Conservation (phyloP, 2,797 vertebrate species). For the Sebastes flavidus region DNA sequence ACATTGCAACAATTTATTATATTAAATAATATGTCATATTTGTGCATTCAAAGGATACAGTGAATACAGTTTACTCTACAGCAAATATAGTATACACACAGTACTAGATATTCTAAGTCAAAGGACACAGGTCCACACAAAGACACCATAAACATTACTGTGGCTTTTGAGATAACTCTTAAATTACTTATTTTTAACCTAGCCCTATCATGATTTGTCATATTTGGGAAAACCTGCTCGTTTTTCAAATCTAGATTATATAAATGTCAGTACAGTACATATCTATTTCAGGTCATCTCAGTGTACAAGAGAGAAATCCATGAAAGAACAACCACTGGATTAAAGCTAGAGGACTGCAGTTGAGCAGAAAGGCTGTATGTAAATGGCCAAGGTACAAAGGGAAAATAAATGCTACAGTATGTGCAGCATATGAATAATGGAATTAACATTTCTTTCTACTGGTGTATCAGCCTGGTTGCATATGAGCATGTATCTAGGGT, state of each 20-base stretch:
- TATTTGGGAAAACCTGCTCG: neutral
- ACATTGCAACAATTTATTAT: neutral
- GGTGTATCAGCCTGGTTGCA: conserved; percentile 4
- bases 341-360: neutral
- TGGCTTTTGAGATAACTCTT: neutral
- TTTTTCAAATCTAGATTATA: neutral
- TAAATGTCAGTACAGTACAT: neutral
- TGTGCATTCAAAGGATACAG: neutral
- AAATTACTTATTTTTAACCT: neutral
- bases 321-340: neutral
- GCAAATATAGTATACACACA: neutral
- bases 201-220: neutral
- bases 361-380: neutral
- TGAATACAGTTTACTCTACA: neutral
- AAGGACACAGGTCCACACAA: neutral
- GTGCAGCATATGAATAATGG: conserved; percentile 4
- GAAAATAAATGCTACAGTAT: neutral
- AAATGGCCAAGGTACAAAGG: neutral
- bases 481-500: conserved; percentile 22
- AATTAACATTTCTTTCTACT: conserved; percentile 8
- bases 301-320: neutral
- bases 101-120: neutral
- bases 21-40: neutral
- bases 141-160: neutral
- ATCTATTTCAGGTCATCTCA: neutral